These are phyloP conservation scores for Gorsachius magnificus DNA, from an alignment of 2,797 vertebrate species.

Conservation along the genomic window DNA sequence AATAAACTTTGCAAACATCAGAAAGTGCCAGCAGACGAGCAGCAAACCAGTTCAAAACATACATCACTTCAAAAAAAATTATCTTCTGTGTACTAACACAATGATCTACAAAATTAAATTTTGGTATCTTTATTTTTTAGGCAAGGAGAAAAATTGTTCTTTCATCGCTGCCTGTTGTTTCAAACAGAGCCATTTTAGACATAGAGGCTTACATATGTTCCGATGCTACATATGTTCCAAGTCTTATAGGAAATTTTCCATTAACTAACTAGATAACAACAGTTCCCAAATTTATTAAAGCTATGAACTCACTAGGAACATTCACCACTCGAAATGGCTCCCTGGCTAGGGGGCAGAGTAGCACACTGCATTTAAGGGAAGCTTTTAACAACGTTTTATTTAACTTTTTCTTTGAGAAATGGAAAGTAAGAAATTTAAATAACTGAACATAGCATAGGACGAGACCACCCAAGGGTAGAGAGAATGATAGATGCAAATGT, in stretches of 20 bases:
- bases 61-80: background rate
- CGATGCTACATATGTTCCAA: background rate
- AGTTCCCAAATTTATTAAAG: background rate
- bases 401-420: background rate
- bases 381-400: background rate
- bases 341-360: background rate
- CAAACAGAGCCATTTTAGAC: background rate
- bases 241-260: background rate
- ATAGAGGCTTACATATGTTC: too few relatives aligned
- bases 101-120: background rate
- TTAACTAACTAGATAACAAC: background rate
- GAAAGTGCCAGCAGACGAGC: background rate
- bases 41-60: background rate
- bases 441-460: fast-evolving
- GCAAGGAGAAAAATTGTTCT: background rate
- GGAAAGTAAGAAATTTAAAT: background rate
- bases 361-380: background rate
- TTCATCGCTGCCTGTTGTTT: background rate
- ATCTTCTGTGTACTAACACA: background rate
- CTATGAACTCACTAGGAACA: background rate
- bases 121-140: background rate
- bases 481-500: background rate
- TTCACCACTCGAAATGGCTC: background rate
- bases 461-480: background rate
- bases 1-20: background rate